phyloP scores from a whole-genome alignment of 2,113 vertebrate genomes.

The Ahaetulla prasina region DNA sequence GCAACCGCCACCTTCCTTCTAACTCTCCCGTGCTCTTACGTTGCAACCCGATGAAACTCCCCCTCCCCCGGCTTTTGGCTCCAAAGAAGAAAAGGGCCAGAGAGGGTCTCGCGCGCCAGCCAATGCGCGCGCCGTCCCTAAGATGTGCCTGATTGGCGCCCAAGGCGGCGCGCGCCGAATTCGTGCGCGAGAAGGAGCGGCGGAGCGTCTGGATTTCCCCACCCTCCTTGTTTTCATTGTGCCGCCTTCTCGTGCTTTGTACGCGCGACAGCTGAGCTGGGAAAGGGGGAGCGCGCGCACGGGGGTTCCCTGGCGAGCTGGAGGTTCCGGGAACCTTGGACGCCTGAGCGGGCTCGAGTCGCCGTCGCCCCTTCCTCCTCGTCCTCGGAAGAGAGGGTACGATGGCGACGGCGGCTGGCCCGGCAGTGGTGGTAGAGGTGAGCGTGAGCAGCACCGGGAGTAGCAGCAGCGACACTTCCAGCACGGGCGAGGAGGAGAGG shows the following conservation, averaged over 20 bases:
- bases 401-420: slow-evolving; percentile 70
- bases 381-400: slow-evolving; percentile 26
- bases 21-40: background rate
- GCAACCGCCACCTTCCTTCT: background rate
- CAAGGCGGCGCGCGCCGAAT: slow-evolving; percentile 1
- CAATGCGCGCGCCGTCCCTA: background rate
- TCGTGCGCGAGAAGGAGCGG: slow-evolving; percentile 10
- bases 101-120: background rate
- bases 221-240: background rate
- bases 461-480: slow-evolving; percentile 74
- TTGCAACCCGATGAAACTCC: background rate
- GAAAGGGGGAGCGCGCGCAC: background rate
- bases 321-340: background rate
- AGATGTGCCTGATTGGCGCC: background rate
- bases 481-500: slow-evolving; percentile 78
- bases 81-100: background rate
- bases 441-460: slow-evolving; percentile 61
- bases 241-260: background rate
- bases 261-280: background rate
- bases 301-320: background rate
- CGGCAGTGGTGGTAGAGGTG: slow-evolving; percentile 39
- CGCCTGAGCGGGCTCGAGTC: background rate
- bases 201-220: background rate
- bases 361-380: background rate
- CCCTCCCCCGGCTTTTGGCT: background rate